Evolutionary conservation across 2,113 vertebrate genomes (phyloP).

Genomic region (Istiophorus platypterus): DNA sequence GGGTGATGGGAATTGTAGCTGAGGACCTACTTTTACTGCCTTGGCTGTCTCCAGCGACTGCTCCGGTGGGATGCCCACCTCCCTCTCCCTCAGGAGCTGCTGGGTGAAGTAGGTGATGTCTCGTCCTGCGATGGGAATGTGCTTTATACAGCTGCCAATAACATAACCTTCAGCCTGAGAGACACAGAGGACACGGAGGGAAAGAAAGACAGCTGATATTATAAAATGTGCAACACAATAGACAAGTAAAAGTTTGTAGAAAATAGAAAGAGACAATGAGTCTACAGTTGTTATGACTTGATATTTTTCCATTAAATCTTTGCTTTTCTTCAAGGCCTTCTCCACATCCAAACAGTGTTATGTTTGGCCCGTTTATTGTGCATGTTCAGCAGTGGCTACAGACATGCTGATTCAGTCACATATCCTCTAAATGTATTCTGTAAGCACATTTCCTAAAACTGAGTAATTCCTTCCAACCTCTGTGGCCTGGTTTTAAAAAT

Average conservation of each 20-base stretch:
- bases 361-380: constrained; percentile 32
- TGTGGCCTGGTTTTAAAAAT: constrained; percentile 36
- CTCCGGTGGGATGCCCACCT: constrained; percentile 98
- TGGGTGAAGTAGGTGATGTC: constrained; percentile 99
- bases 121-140: constrained; percentile 98
- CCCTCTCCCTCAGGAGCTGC: constrained; percentile 94
- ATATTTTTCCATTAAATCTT: neutral
- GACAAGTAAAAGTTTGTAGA: neutral
- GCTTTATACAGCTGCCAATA: constrained; percentile 99
- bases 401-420: constrained; percentile 50
- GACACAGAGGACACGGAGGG: neutral
- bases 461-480: constrained; percentile 46
- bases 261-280: neutral
- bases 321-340: neutral
- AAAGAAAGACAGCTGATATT: neutral
- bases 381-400: constrained; percentile 25
- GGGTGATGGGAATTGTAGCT: neutral
- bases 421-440: constrained; percentile 40
- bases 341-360: constrained; percentile 6
- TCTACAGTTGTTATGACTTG: neutral
- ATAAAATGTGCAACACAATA: neutral
- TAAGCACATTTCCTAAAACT: constrained; percentile 54
- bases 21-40: constrained; percentile 92
- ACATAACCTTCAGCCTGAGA: constrained; percentile 97
- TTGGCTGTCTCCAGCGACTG: constrained; percentile 99